A percentile compares a stretch with the other conserved stretches of the same genome.
phyloP scores from a whole-genome alignment of 2,113 vertebrate genomes.

The Phyllopteryx taeniolatus region DNA sequence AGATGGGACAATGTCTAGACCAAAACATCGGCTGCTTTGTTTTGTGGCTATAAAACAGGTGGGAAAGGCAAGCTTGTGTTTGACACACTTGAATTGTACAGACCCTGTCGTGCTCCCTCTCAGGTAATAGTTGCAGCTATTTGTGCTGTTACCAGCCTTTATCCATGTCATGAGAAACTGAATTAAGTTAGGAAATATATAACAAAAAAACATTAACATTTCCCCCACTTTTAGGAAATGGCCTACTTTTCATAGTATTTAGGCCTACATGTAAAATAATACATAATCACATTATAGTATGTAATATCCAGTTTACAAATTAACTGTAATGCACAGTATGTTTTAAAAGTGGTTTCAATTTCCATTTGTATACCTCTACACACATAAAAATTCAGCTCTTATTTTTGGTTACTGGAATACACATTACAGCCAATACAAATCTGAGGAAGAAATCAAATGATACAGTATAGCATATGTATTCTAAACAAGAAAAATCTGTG shows the following conservation, averaged over 20 bases:
- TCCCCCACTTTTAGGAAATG: too few relatives aligned
- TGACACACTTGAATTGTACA: neutral
- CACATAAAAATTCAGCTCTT: neutral
- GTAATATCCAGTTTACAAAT: too few relatives aligned
- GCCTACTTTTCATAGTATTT: too few relatives aligned
- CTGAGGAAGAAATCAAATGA: neutral
- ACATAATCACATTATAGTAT: too few relatives aligned
- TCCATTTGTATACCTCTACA: neutral
- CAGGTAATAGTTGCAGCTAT: neutral
- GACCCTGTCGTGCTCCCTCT: neutral
- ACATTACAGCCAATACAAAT: neutral
- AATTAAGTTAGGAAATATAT: neutral
- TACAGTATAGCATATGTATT: neutral
- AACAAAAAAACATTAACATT: too few relatives aligned
- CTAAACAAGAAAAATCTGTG: neutral
- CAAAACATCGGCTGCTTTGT: slow-evolving; percentile 9
- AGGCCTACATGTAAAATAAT: too few relatives aligned
- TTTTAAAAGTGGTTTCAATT: neutral
- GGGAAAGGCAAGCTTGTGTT: neutral
- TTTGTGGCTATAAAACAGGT: neutral
- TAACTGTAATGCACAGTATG: neutral
- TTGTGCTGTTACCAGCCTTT: neutral
- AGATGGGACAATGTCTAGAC: neutral
- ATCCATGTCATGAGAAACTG: neutral
- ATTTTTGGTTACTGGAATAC: too few relatives aligned